These are phyloP conservation scores for Theretra japonica DNA, from an alignment of 2,888 invertebrate species.

Conservation along the genomic window DNA sequence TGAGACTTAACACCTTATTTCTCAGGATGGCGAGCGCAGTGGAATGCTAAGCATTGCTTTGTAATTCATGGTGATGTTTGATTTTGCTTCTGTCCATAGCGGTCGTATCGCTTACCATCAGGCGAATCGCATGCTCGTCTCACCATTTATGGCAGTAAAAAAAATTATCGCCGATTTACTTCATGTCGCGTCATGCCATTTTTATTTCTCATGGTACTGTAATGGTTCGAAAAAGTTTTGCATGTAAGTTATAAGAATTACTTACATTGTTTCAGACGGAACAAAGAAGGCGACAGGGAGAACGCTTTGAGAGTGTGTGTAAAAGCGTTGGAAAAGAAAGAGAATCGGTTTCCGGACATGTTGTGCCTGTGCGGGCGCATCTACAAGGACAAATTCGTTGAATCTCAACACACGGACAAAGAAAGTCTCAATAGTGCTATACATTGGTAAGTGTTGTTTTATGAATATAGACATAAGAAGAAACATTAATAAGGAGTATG, in stretches of 20 bases:
- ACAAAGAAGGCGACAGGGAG: constrained; percentile 97
- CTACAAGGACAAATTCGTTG: constrained; percentile 98
- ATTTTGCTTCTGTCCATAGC: too few relatives aligned
- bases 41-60: too few relatives aligned
- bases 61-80: too few relatives aligned
- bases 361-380: constrained; percentile 98
- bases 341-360: constrained; percentile 98
- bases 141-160: too few relatives aligned
- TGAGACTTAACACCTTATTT: too few relatives aligned
- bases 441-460: constrained; percentile 87
- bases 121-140: too few relatives aligned
- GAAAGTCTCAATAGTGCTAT: constrained; percentile 96
- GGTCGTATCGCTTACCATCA: too few relatives aligned
- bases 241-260: neutral
- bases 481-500: neutral
- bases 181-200: too few relatives aligned
- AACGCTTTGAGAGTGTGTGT: constrained; percentile 96
- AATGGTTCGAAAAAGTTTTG: neutral
- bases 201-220: too few relatives aligned
- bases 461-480: constrained; percentile 12
- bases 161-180: too few relatives aligned
- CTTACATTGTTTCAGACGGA: constrained; percentile 88
- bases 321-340: constrained; percentile 95
- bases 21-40: too few relatives aligned
- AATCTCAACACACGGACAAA: constrained; percentile 95